Evolutionary conservation across 1,140 invertebrate species (phyloP), one percentile per base, ranked within the genome.

Genomic region (Drosophila ambigua): DNA sequence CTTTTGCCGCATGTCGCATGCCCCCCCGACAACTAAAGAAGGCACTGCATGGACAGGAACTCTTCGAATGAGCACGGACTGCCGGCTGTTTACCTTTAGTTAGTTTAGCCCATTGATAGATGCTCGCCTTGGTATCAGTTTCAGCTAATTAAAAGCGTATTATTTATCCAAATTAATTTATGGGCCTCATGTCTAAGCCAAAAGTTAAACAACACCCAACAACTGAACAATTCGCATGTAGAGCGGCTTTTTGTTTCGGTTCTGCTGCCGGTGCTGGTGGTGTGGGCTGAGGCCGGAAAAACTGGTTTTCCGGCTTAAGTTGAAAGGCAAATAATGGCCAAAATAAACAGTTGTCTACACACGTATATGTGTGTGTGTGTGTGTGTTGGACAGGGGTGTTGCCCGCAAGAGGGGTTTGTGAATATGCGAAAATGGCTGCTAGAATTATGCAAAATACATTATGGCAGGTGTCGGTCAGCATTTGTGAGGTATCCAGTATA

Each of bases 111-210:
- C 63, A 65, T 63, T 53, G 79, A 62, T 55, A 49, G 39, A 58
- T 45, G 45, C 20, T 44, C 23, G 45, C 8, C 5, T 20, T 43
- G 13, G n/a, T n/a, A 63, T 31, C 51, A 59, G 60, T 43, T 49
- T 61, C 58, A 88, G 83, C 84, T 88, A 88, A 88, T 88, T 88
- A 88, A 88, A 88, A 88, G 79, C 77, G 64, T 77, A 88, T 88
- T 88, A 88, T 79, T 88, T 88, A 83, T 74, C 50, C 49, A 66
- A 83, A 83, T 73, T 73, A 85, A 88, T 88, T 88, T 88, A 88
- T 72, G 83, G 71, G 31, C 41, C 52, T 55, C 54, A 48, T 44
- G 43, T 67, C 66, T 69, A 88, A 79, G 81, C 79, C 68, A 50
- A 79, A 88, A 88, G 67, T 79, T 60, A 88, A 88, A 88, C 51